phyloP scores from a whole-genome alignment of 2,797 vertebrate genomes.

The Tolypeutes matacus region DNA sequence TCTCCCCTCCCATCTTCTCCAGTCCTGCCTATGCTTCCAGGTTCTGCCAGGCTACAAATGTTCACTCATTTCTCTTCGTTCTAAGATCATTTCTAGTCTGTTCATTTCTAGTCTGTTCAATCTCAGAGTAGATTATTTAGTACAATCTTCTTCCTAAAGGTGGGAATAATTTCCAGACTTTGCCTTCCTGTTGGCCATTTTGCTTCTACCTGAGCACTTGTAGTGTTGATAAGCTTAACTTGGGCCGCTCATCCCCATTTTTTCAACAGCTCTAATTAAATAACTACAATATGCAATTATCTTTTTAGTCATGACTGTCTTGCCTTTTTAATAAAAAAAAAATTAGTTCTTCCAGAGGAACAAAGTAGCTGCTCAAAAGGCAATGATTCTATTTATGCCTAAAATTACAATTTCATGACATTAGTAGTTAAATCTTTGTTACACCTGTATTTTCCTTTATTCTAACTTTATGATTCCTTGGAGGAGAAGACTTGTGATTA shows the following conservation, averaged over 20 bases:
- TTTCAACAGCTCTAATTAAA: conserved; percentile 80
- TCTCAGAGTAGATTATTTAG: neutral
- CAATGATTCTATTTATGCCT: conserved; percentile 73
- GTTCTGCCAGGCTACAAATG: neutral
- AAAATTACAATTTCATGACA: conserved; percentile 71
- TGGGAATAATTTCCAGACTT: neutral
- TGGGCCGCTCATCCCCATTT: conserved; percentile 60
- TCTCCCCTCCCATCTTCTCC: neutral
- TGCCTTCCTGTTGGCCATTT: conserved; percentile 26
- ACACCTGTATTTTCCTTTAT: conserved; percentile 50
- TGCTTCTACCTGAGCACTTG: conserved; percentile 35
- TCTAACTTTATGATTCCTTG: neutral
- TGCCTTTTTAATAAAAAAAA: conserved; percentile 81
- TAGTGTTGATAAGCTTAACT: conserved; percentile 68
- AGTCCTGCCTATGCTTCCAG: neutral
- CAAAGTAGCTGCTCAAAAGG: conserved; percentile 77
- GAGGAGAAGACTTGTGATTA: neutral
- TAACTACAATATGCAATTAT: conserved; percentile 82
- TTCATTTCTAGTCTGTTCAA: neutral
- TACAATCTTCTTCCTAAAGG: neutral
- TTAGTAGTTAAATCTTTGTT: conserved; percentile 69
- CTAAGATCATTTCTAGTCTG: neutral
- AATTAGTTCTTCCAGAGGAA: conserved; percentile 78
- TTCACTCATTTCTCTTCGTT: conserved; percentile 14
- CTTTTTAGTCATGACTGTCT: conserved; percentile 82